Conservation (phyloP, 2,797 vertebrate genomes). For the Eulemur albifrons region DNA sequence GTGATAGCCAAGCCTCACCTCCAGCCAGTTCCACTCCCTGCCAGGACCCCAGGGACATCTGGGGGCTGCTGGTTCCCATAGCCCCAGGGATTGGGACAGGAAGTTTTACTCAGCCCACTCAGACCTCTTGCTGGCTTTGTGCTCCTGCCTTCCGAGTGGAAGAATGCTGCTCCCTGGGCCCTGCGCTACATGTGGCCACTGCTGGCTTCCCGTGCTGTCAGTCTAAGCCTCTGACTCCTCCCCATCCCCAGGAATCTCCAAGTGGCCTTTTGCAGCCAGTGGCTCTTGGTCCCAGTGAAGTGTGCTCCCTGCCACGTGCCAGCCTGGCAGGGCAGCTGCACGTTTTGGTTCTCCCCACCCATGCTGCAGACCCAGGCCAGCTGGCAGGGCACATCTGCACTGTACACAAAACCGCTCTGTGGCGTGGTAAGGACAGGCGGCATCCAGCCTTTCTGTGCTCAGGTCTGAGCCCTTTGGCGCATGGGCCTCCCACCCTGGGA, state of each 20-base stretch:
- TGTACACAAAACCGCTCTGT: neutral
- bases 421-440: neutral
- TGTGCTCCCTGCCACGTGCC: neutral
- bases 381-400: neutral
- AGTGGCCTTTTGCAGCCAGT: neutral
- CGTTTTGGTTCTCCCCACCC: neutral
- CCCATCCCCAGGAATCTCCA: neutral
- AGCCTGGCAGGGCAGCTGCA: neutral
- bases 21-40: neutral
- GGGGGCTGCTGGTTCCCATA: neutral
- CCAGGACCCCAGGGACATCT: neutral
- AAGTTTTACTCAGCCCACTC: neutral
- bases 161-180: neutral
- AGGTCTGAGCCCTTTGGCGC: neutral
- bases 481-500: neutral
- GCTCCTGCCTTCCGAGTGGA: neutral
- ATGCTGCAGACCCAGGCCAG: neutral
- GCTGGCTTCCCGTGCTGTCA: neutral
- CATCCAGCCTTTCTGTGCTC: neutral
- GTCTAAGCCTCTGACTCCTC: neutral
- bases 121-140: neutral
- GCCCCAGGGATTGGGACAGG: neutral
- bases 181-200: neutral
- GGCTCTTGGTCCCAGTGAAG: neutral
- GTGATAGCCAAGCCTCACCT: neutral